Percentiles rank a stretch among this genome's conserved stretches.
Evolutionary conservation across 1,140 invertebrate species (phyloP).

Genomic region (Drosophila elegans): DNA sequence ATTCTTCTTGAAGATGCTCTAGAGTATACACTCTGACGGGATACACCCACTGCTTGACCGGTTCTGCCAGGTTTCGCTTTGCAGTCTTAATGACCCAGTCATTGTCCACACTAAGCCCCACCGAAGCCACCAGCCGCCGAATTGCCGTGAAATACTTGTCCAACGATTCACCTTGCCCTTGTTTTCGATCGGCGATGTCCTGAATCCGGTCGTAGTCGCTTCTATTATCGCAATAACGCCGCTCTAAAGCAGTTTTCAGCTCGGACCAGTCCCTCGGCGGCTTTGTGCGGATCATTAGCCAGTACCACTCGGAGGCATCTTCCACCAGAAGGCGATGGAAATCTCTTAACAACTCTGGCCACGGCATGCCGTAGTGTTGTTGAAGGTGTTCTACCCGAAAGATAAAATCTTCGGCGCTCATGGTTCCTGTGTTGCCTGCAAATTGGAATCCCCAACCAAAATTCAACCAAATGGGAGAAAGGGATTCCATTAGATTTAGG

Average conservation of each 20-base stretch:
- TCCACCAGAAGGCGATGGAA: not conserved
- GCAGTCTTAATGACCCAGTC: not conserved
- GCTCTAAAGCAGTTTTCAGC: not conserved
- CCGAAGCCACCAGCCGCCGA: not conserved
- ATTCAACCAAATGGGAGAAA: no score
- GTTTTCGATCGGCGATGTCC: not conserved
- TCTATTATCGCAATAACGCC: not conserved
- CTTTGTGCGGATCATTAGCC: not conserved
- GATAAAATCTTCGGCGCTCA: not conserved
- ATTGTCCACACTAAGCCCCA: not conserved
- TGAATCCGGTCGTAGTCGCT: not conserved
- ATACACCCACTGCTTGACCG: not conserved
- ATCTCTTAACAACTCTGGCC: not conserved
- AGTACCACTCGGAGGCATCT: not conserved
- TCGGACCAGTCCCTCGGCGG: not conserved
- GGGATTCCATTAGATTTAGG: no score
- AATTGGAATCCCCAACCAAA: no score
- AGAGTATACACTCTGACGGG: not conserved
- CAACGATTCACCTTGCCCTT: not conserved
- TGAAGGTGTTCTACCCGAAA: not conserved
- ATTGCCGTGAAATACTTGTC: not conserved
- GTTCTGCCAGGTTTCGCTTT: not conserved
- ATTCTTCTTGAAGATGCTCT: not conserved
- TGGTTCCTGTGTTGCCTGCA: not conserved
- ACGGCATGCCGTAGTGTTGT: not conserved